These are phyloP conservation scores for Callaeas wilsoni DNA, from an alignment of 2,113 vertebrate species.

Conservation along the genomic window DNA sequence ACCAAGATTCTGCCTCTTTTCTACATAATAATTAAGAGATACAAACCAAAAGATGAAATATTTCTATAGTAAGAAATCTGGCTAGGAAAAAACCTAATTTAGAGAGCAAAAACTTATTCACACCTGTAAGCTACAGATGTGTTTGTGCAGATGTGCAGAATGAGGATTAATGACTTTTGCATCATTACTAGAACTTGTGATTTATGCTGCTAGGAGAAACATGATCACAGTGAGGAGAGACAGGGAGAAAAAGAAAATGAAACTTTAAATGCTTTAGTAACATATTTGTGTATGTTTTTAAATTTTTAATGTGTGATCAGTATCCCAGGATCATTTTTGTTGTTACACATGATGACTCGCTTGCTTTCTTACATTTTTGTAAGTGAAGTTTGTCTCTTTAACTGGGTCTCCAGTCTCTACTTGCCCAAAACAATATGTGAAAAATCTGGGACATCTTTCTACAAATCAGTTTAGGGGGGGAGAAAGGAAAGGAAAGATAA, in stretches of 20 bases:
- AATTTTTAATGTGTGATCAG: background rate
- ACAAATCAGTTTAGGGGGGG: background rate
- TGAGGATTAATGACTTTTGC: background rate
- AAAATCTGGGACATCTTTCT: background rate
- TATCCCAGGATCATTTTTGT: background rate
- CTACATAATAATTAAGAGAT: background rate
- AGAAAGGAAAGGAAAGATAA: background rate
- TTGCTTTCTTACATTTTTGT: background rate
- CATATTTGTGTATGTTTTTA: background rate
- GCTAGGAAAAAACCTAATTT: background rate
- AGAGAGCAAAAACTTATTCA: constrained; percentile 10
- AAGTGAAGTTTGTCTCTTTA: background rate
- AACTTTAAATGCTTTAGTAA: background rate
- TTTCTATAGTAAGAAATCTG: background rate
- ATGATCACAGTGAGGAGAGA: background rate
- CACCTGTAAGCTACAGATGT: constrained; percentile 6
- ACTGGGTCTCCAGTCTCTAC: background rate
- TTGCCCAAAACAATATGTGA: background rate
- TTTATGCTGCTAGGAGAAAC: constrained; percentile 1
- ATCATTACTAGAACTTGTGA: background rate
- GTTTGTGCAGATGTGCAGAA: too few species aligned
- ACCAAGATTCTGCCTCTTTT: background rate
- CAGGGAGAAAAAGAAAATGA: background rate
- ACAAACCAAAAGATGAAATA: background rate
- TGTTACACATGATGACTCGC: background rate